A percentile compares a stretch with the other conserved stretches of the same genome.
These are phyloP conservation scores for Pipa parva DNA, from an alignment of 2,113 vertebrate genomes.

Conservation along the genomic window DNA sequence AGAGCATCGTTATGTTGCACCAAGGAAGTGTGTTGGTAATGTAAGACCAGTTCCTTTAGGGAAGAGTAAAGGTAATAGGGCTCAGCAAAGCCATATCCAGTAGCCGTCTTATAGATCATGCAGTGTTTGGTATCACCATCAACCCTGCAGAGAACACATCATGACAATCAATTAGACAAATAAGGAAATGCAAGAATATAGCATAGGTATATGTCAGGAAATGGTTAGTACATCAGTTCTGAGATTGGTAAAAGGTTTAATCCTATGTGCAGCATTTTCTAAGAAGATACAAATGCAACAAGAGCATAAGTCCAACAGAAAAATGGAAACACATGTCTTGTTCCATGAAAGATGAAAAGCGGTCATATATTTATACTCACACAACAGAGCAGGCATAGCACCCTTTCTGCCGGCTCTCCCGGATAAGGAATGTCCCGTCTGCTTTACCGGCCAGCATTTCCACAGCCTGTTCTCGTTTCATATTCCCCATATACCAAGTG, in stretches of 20 bases:
- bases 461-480: constrained; percentile 70
- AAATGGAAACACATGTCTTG: not conserved
- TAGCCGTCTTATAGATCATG: constrained; percentile 83
- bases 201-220: too few species aligned
- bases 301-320: too few species aligned
- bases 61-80: constrained; percentile 89
- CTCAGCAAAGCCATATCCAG: constrained; percentile 83
- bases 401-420: constrained; percentile 74
- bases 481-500: constrained; percentile 77
- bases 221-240: too few species aligned
- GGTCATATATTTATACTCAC: constrained; percentile 58
- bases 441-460: constrained; percentile 69
- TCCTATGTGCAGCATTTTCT: too few species aligned
- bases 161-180: too few species aligned
- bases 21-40: constrained; percentile 87
- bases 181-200: too few species aligned
- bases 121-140: constrained; percentile 86
- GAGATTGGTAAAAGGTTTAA: accelerated
- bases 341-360: too few species aligned
- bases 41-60: constrained; percentile 85
- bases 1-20: constrained; percentile 93
- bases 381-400: constrained; percentile 76
- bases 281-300: too few species aligned
- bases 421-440: constrained; percentile 74
- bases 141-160: constrained; percentile 61